Base-by-base conservation (phyloP, 2,113 vertebrate species). In the Lynx canadensis region DNA sequence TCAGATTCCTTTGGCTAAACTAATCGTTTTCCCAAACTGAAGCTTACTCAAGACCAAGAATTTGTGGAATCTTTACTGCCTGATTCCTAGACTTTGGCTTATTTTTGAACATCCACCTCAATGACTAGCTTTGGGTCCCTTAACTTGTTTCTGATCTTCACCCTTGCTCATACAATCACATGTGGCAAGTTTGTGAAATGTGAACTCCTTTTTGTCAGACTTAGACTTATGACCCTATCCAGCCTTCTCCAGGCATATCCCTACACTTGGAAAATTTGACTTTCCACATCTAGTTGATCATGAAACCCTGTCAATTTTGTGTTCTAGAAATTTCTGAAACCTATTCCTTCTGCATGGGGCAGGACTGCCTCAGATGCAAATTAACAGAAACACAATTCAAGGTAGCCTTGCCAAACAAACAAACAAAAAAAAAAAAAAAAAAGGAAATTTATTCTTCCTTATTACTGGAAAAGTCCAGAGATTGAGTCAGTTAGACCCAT, bases 291-390 rank as follows among this genome's bases (percentile, higher is more conserved):
- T 18, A 74, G 1, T 5, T 69, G n/a, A 48, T 55, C 63, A 93
- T 25, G 41, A 78, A 91, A 38, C 7, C n/a, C 50, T 96, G 31
- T 19, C 23, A 95, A 23, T 83, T 93, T 73, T 71, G n/a, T 83
- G 31, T 87, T 31, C 41, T 82, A 91, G 50, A 90, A 78, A 90
- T 68, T 82, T 96, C 25, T 87, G 48, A 93, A 91, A 60, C 21
- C n/a, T 48, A 4, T 63, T 76, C 60, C 60, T 27, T 87, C 4
- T 60, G 41, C 31, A 93, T 74, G 81, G 68, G 52, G 36, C 27
- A 95, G 15, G 78, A 66, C 33, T 38, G 23, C 63, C 57, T 92
- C 15, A 80, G 45, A 7, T 89, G 48, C 41, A 79, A 88, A 80
- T 78, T 66, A 83, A 31, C 4, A 84, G 78, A 86, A 92, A 60